Percentiles rank a stretch among this genome's conserved stretches.
phyloP scores from a whole-genome alignment of 2,797 vertebrate species.

The Sciurus carolinensis region DNA sequence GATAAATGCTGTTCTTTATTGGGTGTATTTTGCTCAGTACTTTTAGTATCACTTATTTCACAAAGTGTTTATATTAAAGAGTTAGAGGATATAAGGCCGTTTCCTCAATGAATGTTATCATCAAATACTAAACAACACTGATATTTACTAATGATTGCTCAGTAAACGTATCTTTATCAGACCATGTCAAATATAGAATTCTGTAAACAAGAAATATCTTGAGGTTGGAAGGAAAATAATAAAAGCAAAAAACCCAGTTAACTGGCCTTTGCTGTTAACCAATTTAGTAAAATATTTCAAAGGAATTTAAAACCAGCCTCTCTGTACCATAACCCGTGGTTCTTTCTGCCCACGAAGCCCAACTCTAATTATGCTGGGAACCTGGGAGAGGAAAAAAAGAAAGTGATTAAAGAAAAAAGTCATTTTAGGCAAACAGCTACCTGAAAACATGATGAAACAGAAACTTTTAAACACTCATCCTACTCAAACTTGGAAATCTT shows the following conservation, averaged over 20 bases:
- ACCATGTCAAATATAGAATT: slow-evolving; percentile 72
- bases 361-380: background rate
- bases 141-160: slow-evolving; percentile 65
- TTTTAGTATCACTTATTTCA: slow-evolving; percentile 18
- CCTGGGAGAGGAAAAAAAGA: background rate
- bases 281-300: slow-evolving; percentile 76
- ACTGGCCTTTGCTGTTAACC: slow-evolving; percentile 33
- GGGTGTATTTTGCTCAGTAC: background rate
- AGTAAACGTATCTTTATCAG: slow-evolving; percentile 49
- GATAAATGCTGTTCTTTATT: slow-evolving; percentile 5
- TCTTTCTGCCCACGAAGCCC: background rate
- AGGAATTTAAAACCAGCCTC: slow-evolving; percentile 50
- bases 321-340: background rate
- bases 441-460: slow-evolving; percentile 63
- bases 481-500: background rate
- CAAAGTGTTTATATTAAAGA: background rate
- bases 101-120: background rate
- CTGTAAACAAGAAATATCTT: slow-evolving; percentile 61
- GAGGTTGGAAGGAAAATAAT: slow-evolving; percentile 50
- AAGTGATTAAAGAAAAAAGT: background rate
- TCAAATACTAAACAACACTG: background rate
- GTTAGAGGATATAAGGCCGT: background rate
- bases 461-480: background rate
- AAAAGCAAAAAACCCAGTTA: slow-evolving; percentile 39
- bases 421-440: background rate